These are phyloP conservation scores for Nomia melanderi DNA, from an alignment of 1,140 invertebrate genomes.

Conservation along the genomic window DNA sequence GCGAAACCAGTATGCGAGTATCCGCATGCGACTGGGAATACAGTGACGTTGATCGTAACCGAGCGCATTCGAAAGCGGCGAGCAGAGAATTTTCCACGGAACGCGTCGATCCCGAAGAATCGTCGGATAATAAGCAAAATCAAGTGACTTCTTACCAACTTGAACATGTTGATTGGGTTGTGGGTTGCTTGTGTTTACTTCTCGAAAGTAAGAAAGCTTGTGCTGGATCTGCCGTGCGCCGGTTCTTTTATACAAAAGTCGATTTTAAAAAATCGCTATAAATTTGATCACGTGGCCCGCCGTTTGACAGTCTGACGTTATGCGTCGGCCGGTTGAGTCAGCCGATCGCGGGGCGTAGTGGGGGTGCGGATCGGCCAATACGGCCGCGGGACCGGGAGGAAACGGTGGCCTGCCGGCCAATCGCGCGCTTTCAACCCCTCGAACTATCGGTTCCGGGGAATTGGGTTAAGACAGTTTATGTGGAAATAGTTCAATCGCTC, in stretches of 20 bases:
- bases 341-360: constrained; percentile 51
- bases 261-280: constrained; percentile 71
- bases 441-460: constrained; percentile 51
- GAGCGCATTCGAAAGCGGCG: too few species aligned
- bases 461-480: constrained; percentile 55
- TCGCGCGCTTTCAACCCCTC: constrained; percentile 69
- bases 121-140: background rate
- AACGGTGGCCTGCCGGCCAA: constrained; percentile 57
- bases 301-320: constrained; percentile 70
- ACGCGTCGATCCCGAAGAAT: background rate
- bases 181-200: constrained; percentile 73
- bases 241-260: constrained; percentile 74
- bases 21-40: background rate
- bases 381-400: constrained; percentile 34
- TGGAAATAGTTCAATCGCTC: constrained; percentile 30
- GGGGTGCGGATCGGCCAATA: constrained; percentile 52
- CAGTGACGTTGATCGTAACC: background rate
- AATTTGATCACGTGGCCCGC: constrained; percentile 70
- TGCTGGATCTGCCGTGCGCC: constrained; percentile 57
- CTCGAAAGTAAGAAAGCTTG: constrained; percentile 73
- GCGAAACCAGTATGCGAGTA: background rate
- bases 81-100: background rate
- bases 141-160: constrained; percentile 76
- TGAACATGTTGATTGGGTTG: constrained; percentile 78
- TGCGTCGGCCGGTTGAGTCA: constrained; percentile 71